Evolutionary conservation across 2,113 vertebrate genomes (phyloP).

Genomic region (Clarias macrocephalus): DNA sequence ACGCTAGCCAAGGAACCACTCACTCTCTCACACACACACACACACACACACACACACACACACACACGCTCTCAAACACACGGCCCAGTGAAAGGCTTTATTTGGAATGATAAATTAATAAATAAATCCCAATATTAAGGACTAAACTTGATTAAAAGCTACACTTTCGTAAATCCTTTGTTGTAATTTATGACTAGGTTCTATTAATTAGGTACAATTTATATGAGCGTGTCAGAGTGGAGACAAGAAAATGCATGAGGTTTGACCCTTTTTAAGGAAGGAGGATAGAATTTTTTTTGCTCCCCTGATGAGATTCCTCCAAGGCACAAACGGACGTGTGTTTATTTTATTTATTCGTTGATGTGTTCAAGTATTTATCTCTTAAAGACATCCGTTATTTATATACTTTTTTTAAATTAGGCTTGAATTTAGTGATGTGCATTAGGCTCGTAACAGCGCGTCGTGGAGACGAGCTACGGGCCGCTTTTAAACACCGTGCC

Average conservation of each 20-base stretch:
- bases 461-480: background rate
- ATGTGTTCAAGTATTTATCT: background rate
- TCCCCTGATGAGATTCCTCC: background rate
- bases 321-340: background rate
- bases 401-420: slow-evolving; percentile 17
- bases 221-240: background rate
- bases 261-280: background rate
- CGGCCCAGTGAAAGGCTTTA: slow-evolving; percentile 47
- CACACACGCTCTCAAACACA: background rate
- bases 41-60: background rate
- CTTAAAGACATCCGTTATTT: background rate
- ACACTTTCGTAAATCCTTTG: slow-evolving; percentile 34
- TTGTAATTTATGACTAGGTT: slow-evolving; percentile 42
- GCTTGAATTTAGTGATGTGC: background rate
- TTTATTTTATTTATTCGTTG: background rate
- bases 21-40: background rate
- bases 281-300: background rate
- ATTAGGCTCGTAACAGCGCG: background rate
- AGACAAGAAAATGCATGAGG: background rate
- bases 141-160: slow-evolving; percentile 53
- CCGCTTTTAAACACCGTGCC: slow-evolving; percentile 43
- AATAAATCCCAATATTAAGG: slow-evolving; percentile 54
- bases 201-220: slow-evolving; percentile 47
- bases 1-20: slow-evolving; percentile 79
- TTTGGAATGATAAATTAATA: slow-evolving; percentile 55